Conservation (phyloP, 2,113 vertebrate species). For the Suncus etruscus region DNA sequence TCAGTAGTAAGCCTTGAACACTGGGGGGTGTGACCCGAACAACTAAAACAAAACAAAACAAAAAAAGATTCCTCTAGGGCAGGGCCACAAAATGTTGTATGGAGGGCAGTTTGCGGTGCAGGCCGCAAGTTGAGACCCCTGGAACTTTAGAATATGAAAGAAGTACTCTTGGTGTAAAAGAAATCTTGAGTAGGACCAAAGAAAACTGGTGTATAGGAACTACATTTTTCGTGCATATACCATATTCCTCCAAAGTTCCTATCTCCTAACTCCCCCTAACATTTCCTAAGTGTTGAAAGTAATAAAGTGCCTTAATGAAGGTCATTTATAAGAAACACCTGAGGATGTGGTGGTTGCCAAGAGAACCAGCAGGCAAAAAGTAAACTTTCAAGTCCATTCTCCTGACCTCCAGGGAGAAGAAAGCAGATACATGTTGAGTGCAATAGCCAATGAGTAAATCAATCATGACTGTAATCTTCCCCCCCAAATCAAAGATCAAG, state of each 20-base stretch:
- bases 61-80: too few species aligned
- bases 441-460: neutral
- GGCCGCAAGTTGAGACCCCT: too few species aligned
- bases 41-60: too few species aligned
- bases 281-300: neutral
- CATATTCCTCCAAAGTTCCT: neutral
- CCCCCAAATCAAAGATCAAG: neutral
- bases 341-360: neutral
- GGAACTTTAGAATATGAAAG: neutral
- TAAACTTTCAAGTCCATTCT: neutral
- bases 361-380: neutral
- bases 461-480: neutral
- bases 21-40: too few species aligned
- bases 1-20: too few species aligned
- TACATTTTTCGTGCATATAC: neutral
- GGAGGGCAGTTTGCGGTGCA: too few species aligned
- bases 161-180: neutral
- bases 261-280: neutral
- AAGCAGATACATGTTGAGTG: neutral
- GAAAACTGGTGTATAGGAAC: neutral
- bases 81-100: too few species aligned
- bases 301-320: neutral
- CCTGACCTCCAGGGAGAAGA: neutral
- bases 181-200: slow-evolving; percentile 10
- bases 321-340: neutral